Conservation (phyloP, 2,113 vertebrate species). For the Piaya cayana region DNA sequence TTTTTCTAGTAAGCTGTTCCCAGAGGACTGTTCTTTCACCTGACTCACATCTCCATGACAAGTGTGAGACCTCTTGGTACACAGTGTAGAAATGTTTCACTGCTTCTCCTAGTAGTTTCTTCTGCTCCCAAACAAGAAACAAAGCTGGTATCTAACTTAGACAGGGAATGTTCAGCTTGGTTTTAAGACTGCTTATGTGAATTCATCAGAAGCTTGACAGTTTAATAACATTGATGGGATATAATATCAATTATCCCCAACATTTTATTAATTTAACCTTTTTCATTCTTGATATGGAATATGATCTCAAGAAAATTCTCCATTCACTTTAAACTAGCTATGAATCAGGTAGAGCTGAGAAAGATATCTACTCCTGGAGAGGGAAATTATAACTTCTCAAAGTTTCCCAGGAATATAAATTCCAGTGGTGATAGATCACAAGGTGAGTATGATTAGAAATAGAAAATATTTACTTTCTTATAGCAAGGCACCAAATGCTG, state of each 20-base stretch:
- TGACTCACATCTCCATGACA: neutral
- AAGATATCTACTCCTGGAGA: slow-evolving; percentile 1
- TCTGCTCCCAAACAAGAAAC: neutral
- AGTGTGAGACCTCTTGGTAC: neutral
- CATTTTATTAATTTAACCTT: slow-evolving; percentile 4
- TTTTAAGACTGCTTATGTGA: neutral
- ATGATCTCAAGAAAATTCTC: neutral
- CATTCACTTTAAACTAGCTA: slow-evolving; percentile 6
- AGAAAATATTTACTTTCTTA: slow-evolving; percentile 53
- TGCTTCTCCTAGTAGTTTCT: neutral
- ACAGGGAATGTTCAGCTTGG: neutral
- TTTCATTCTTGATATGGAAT: neutral
- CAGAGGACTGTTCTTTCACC: neutral
- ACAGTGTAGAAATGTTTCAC: neutral
- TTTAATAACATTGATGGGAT: slow-evolving; percentile 8
- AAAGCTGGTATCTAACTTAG: neutral
- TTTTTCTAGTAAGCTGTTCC: neutral
- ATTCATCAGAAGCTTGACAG: neutral
- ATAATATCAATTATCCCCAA: neutral
- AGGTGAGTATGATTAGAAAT: slow-evolving; percentile 36
- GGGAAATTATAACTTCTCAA: slow-evolving; percentile 9
- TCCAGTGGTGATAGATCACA: neutral
- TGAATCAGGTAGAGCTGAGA: neutral
- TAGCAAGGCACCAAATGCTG: slow-evolving; percentile 38
- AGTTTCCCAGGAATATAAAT: slow-evolving; percentile 48